Conservation (phyloP, 2,113 vertebrate species). For the Solea solea region DNA sequence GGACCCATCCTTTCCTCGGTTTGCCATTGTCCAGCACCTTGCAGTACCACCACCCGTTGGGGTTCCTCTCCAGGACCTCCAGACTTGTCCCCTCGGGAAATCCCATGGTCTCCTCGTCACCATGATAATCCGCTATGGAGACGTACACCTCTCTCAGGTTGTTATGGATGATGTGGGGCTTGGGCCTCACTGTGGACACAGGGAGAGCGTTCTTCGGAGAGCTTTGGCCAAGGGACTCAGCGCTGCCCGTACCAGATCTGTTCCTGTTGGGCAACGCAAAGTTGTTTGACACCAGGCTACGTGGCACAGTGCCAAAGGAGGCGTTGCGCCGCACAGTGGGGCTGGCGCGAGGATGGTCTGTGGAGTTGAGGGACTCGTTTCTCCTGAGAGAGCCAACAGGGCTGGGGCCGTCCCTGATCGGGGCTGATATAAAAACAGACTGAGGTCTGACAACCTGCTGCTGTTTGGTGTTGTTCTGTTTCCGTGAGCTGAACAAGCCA, state of each 20-base stretch:
- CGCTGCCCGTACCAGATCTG: conserved; percentile 72
- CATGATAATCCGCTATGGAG: conserved; percentile 97
- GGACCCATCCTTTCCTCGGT: conserved; percentile 98
- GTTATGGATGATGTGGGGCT: conserved; percentile 97
- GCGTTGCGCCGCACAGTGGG: conserved; percentile 89
- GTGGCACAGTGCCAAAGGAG: conserved; percentile 88
- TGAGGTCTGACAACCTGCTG: conserved; percentile 94
- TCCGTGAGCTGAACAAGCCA: conserved; percentile 78
- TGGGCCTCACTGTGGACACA: conserved; percentile 92
- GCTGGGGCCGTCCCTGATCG: conserved; percentile 70
- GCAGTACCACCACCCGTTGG: conserved; percentile 99
- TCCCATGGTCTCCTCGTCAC: conserved; percentile 96
- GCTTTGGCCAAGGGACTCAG: conserved; percentile 81
- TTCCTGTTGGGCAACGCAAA: conserved; percentile 62
- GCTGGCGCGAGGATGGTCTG: conserved; percentile 84
- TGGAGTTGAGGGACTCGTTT: conserved; percentile 92
- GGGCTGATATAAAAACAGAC: conserved; percentile 92
- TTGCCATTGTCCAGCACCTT: conserved; percentile 93
- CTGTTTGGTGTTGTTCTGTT: conserved; percentile 88
- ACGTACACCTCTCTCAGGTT: conserved; percentile 93
- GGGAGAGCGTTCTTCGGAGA: conserved; percentile 87
- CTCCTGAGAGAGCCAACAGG: conserved; percentile 89
- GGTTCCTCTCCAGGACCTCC: conserved; percentile 97
- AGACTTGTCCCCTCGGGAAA: conserved; percentile 97
- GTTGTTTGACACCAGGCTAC: conserved; percentile 65